Evolutionary conservation across 2,113 vertebrate genomes (phyloP), one percentile per base, ranked within the genome.

Genomic region (Percina caprodes): DNA sequence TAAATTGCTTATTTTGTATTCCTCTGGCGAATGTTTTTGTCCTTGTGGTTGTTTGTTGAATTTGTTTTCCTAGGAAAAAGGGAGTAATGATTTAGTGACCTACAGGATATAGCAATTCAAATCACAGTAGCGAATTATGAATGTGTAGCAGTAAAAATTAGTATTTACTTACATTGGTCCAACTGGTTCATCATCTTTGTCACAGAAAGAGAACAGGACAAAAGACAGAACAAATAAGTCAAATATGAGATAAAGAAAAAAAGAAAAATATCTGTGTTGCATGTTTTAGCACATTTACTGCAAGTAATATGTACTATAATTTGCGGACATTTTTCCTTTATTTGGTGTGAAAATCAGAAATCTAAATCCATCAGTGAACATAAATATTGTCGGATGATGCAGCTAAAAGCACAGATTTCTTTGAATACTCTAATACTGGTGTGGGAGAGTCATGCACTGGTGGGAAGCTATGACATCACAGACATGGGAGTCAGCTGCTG

Each of bases 1-100:
- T 87, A 78, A 56, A 91, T 90, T 86, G 84, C 87, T 94, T 93
- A 99, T 95, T 99, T 99, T 92, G 96, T 97, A 95, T 99, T 99
- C 95, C 98, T 96, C 95, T 99, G 98, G 88, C 98, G 97, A 93
- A 99, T 95, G 94, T 97, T 99, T 97, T 99, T 99, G 94, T 99
- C 98, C 96, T 99, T 99, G 93, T 99, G 97, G 95, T 99, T 99
- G 96, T 99, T 99, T 93, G 98, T 99, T 87, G 98, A 99, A 95
- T 99, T 99, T 84, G 97, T 99, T 97, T 99, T 99, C 96, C 98
- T 99, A 60, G 67, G 80, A 85, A 76, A 46, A 89, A 91, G 52
- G 18, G 51, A 85, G 59, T 73, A 72, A 26, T 21, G 35, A 80
- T 77, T 83, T 68, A 81, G 68, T 66, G 48, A 73, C 77, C 54